Evolutionary conservation across 2,888 invertebrate species (phyloP).

Genomic region (Isotomurus palustris): DNA sequence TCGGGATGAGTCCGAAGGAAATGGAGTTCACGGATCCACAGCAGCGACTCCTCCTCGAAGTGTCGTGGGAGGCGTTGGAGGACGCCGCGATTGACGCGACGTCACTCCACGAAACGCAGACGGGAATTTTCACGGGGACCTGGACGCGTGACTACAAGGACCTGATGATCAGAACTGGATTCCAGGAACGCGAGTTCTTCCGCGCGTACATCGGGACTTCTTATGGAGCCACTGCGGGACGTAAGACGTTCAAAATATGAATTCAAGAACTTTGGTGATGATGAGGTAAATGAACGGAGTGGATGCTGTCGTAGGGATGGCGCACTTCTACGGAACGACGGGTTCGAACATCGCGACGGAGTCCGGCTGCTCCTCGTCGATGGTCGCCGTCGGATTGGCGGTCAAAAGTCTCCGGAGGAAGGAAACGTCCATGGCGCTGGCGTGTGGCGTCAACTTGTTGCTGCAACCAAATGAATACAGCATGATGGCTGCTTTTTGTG

Average conservation of each 20-base stretch:
- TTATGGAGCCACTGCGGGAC: conserved; percentile 8
- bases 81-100: conserved; percentile 18
- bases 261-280: too few species aligned
- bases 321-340: conserved; percentile 9
- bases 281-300: too few species aligned
- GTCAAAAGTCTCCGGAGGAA: conserved; percentile 2
- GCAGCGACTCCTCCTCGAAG: conserved; percentile 26
- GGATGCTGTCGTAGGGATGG: conserved; percentile 7
- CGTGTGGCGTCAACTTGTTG: conserved; percentile 17
- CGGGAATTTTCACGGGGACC: conserved; percentile 23
- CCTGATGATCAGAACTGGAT: neutral
- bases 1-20: conserved; percentile 23
- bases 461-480: conserved; percentile 9
- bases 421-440: conserved; percentile 14
- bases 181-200: conserved; percentile 2
- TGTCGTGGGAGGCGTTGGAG: conserved; percentile 32
- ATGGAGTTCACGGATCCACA: conserved; percentile 27
- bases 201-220: conserved; percentile 17
- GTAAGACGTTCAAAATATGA: too few species aligned
- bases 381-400: conserved; percentile 18
- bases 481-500: neutral
- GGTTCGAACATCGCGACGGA: conserved; percentile 18
- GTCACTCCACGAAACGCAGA: conserved; percentile 12
- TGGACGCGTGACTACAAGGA: conserved; percentile 23
- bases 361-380: conserved; percentile 18